These are phyloP conservation scores for Caiman crocodilus DNA, from an alignment of 2,797 vertebrate species.

Conservation along the genomic window DNA sequence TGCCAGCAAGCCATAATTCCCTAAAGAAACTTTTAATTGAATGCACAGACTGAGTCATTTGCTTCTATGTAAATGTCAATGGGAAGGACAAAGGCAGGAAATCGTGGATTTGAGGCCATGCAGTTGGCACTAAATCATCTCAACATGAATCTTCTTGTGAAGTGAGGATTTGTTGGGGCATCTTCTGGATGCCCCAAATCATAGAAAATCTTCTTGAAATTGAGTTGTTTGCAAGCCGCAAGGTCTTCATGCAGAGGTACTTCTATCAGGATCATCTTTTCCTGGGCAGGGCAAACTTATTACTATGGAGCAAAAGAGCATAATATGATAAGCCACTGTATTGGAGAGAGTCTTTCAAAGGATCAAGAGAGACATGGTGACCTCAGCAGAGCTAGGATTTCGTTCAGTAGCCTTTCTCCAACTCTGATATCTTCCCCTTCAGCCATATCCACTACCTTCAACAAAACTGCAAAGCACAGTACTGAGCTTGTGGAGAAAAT, in stretches of 20 bases:
- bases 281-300: accelerated
- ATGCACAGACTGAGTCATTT: conserved; percentile 14
- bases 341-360: neutral
- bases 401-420: neutral
- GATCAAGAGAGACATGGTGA: neutral
- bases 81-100: conserved; percentile 23
- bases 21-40: conserved; percentile 36
- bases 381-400: neutral
- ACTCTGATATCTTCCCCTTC: neutral
- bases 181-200: neutral
- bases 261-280: neutral
- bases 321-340: neutral
- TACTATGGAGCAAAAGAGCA: neutral
- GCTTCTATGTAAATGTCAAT: conserved; percentile 15
- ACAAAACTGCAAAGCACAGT: neutral
- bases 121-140: conserved; percentile 26
- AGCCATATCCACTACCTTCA: neutral
- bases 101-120: neutral
- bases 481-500: neutral
- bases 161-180: neutral
- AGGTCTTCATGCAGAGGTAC: neutral
- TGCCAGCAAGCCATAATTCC: conserved; percentile 29
- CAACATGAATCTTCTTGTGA: conserved; percentile 7
- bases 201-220: neutral
- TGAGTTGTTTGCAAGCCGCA: neutral